Percentiles rank a stretch among this genome's conserved stretches.
Conservation (phyloP, 2,113 vertebrate genomes). For the human region GRCh38 chrX:36982001-36982500, state of each 20-base stretch:
- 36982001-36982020: neutral
- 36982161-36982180: neutral
- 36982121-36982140: neutral
- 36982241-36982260: neutral
- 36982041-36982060: neutral
- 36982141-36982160: neutral
- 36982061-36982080: conserved; percentile 20
- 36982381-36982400: too few relatives aligned
- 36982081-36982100: neutral
- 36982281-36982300: conserved; percentile 27
- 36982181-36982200: neutral
- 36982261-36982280: neutral
- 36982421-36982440: too few relatives aligned
- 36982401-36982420: too few relatives aligned
- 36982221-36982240: conserved; percentile 15
- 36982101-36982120: neutral
- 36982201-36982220: neutral
- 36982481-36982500: too few relatives aligned
- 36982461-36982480: too few relatives aligned
- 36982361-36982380: too few relatives aligned
- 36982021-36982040: conserved; percentile 25
- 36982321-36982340: conserved; percentile 18
- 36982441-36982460: too few relatives aligned
- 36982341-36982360: neutral
- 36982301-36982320: neutral